Percentiles rank a stretch among this genome's conserved stretches.
Conservation (phyloP, 2,888 invertebrate genomes). For the Pheosia tremula region DNA sequence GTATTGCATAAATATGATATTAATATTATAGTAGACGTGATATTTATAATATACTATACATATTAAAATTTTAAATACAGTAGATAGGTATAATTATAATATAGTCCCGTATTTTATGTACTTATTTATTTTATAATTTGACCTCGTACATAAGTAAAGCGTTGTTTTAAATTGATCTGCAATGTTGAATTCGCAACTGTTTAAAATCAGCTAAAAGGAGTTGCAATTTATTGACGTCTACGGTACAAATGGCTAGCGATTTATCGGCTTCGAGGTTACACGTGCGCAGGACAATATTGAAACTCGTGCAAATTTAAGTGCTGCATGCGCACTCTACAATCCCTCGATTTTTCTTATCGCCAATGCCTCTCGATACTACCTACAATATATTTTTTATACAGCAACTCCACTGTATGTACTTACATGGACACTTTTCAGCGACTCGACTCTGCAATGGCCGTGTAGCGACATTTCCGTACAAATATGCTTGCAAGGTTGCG, state of each 20-base stretch:
- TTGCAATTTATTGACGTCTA: conserved; percentile 11
- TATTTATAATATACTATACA: no score
- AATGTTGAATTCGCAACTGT: no score
- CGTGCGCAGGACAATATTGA: conserved; percentile 61
- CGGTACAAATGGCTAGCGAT: conserved; percentile 25
- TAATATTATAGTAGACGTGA: no score
- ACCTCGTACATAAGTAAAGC: no score
- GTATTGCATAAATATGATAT: no score
- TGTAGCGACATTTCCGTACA: conserved; percentile 40
- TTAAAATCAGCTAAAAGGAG: background rate
- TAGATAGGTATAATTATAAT: no score
- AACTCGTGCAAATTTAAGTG: conserved; percentile 60
- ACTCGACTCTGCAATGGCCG: conserved; percentile 26
- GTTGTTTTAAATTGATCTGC: no score
- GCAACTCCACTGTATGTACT: no score
- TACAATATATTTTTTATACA: no score
- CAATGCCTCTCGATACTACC: conserved; percentile 31
- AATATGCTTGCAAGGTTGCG: conserved; percentile 22
- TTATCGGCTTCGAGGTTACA: conserved; percentile 61
- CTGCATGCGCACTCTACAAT: conserved; percentile 42
- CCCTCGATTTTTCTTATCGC: conserved; percentile 47
- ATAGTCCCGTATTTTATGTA: no score
- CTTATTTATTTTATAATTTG: no score
- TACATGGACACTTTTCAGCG: conserved; percentile 25
- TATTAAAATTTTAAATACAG: no score